Base-by-base conservation (phyloP, 2,797 vertebrate genomes). In the Anolis apletophallus region DNA sequence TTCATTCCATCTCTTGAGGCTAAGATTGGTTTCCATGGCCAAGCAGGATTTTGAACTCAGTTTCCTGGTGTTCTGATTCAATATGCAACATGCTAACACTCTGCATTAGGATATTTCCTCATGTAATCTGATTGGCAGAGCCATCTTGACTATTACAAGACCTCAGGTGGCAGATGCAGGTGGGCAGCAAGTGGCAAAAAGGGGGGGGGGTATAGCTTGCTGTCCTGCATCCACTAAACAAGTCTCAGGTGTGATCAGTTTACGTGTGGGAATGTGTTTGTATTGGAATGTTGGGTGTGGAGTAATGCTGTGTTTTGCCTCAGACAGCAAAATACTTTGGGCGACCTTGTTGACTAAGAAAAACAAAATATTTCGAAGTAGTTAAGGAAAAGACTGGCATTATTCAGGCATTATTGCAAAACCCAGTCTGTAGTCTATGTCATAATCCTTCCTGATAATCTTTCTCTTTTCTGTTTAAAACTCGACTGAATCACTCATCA, bases 101-200 rank as follows among this genome's bases (percentile, higher is more conserved):
- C 80, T 17, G 17, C 29, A 57, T 72, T 86, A 75, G 87, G 87
- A 64, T 84, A 0, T 81, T 80, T 79, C 26, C 2, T 52, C 55
- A 83, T 91, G 73, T 75, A 76, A n/a, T 89, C 87, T 78, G 57
- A 89, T 91, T 79, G 90, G 86, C 93, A 92, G 87, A 76, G 3
- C 75, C 19, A 55, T 16, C n/a, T n/a, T 54, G 34, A 57, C 3
- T n/a, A 21, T 29, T 26, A 32, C 57, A 19, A 32, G 52, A 29
- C 52, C 74, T 55, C 52, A 55, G 7, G 75, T 55, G 17, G 29
- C 52, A 32, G 52, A 55, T 55, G 52, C 52, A 32, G 9, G 32
- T 19, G 52, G n/a, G 8, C 17, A 32, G 7, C 8, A 32, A 19
- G n/a, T 77, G 9, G 55, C 32, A 17, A n/a, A n/a, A n/a, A n/a